phyloP scores from a whole-genome alignment of 2,113 vertebrate genomes.

The Megaptera novaeangliae region DNA sequence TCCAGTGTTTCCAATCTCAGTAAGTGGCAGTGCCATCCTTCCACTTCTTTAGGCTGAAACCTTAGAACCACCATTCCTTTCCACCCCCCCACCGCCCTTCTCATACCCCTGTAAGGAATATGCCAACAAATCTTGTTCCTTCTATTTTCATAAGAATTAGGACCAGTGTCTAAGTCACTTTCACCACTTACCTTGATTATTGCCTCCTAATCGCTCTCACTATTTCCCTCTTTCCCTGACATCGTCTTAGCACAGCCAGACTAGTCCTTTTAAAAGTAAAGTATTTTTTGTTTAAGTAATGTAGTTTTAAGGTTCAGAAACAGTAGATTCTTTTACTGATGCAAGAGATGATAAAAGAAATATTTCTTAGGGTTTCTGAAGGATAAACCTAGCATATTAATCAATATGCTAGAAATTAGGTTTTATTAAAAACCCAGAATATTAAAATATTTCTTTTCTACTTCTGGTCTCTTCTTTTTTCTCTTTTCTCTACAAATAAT shows the following conservation, averaged over 20 bases:
- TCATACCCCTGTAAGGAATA: background rate
- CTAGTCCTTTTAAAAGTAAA: background rate
- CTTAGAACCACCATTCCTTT: background rate
- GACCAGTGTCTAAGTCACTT: background rate
- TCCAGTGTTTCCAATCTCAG: background rate
- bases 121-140: background rate
- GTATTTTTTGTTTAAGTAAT: background rate
- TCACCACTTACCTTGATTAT: background rate
- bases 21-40: background rate
- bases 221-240: background rate
- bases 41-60: background rate
- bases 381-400: background rate
- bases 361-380: slow-evolving; percentile 21
- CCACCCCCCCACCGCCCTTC: no score
- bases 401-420: background rate
- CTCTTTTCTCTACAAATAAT: background rate
- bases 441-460: background rate
- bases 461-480: background rate
- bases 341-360: background rate
- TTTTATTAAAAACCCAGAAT: background rate
- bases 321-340: background rate
- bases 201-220: background rate
- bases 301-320: slow-evolving; percentile 12
- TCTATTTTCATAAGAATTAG: background rate
- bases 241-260: background rate